These are phyloP conservation scores for Myodes glareolus DNA, from an alignment of 2,113 vertebrate genomes.

Conservation along the genomic window DNA sequence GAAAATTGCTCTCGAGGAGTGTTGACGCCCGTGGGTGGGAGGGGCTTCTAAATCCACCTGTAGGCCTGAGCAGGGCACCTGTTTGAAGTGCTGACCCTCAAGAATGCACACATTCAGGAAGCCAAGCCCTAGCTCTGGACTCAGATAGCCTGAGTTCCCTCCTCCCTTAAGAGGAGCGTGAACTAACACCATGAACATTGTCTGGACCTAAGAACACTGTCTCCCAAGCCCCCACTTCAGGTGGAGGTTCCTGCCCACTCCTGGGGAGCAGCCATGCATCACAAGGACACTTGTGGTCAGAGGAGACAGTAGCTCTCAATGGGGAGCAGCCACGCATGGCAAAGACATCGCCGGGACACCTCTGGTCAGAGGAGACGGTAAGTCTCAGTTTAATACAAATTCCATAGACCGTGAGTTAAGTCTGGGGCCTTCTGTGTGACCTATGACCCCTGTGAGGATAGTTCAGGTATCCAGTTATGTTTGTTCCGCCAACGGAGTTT, in stretches of 20 bases:
- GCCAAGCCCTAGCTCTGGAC: background rate
- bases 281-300: background rate
- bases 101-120: background rate
- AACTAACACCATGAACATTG: background rate
- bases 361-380: background rate
- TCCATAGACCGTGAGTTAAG: slow-evolving; percentile 63
- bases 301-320: background rate
- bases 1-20: background rate
- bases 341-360: background rate
- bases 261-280: background rate
- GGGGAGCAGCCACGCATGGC: background rate
- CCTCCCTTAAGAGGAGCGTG: background rate
- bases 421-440: slow-evolving; percentile 63
- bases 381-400: slow-evolving; percentile 76
- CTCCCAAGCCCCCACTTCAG: background rate
- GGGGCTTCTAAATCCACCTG: background rate
- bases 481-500: slow-evolving; percentile 81
- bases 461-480: slow-evolving; percentile 80
- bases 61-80: background rate
- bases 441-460: slow-evolving; percentile 78
- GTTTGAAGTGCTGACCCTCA: background rate
- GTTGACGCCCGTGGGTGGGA: background rate
- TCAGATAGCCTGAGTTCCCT: background rate
- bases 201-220: background rate
- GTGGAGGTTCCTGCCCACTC: background rate